Percentiles rank a stretch among this genome's conserved stretches.
Evolutionary conservation across 2,888 invertebrate genomes (phyloP).

Genomic region (Yponomeuta plumbellus): DNA sequence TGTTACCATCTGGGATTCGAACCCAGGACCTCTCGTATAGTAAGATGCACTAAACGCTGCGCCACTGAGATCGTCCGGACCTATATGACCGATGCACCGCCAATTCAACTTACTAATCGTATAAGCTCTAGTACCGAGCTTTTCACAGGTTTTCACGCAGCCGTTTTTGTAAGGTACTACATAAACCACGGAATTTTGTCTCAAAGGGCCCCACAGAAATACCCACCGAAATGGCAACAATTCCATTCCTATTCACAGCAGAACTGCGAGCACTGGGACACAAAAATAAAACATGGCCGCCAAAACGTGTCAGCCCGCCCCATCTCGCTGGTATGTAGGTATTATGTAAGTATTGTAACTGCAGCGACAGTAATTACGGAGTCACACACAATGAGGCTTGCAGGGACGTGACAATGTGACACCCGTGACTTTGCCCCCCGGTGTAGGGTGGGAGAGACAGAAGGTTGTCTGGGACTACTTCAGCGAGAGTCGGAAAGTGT

Average conservation of each 20-base stretch:
- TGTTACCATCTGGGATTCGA: no score
- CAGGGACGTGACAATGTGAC: constrained; percentile 7
- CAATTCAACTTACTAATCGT: no score
- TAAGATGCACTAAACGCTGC: no score
- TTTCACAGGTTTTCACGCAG: no score
- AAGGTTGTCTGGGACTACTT: background rate
- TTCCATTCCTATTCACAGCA: background rate
- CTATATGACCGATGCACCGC: no score
- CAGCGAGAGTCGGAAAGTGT: no score
- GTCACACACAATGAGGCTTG: background rate
- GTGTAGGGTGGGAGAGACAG: background rate
- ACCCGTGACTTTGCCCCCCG: constrained; percentile 7
- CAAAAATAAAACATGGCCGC: constrained; percentile 2
- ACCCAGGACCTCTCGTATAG: no score
- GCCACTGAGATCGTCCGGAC: no score
- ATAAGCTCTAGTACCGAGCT: background rate
- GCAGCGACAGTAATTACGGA: constrained; percentile 10
- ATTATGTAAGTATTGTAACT: background rate
- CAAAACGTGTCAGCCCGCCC: background rate
- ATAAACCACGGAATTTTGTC: no score
- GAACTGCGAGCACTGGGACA: background rate
- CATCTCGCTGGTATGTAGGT: background rate
- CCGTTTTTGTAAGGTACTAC: no score
- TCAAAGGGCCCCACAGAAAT: background rate
- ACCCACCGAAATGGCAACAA: background rate